These are phyloP conservation scores for Erpobdella octoculata DNA, from an alignment of 2,888 invertebrate genomes.

Conservation along the genomic window DNA sequence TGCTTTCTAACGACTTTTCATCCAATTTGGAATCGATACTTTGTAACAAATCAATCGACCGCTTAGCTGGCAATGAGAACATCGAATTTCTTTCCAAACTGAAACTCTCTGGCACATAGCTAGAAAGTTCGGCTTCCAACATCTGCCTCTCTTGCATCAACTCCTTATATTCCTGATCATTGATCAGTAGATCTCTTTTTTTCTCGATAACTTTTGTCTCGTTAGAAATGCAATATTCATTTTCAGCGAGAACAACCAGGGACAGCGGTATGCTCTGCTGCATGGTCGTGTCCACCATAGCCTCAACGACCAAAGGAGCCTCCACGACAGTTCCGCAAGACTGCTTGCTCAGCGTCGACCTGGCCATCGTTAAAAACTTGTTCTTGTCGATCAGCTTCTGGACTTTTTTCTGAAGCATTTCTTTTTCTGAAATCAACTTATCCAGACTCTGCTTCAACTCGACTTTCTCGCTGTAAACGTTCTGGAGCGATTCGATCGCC, in stretches of 20 bases:
- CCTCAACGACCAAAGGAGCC: not conserved
- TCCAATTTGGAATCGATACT: not conserved
- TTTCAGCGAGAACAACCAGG: too few species aligned
- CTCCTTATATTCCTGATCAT: constrained; percentile 7
- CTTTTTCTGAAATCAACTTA: constrained; percentile 20
- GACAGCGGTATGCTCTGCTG: not conserved
- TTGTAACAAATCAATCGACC: too few species aligned
- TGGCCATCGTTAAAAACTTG: constrained; percentile 9
- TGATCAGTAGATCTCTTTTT: not conserved
- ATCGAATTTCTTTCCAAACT: not conserved
- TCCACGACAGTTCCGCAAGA: too few species aligned
- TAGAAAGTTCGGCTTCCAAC: constrained; percentile 4
- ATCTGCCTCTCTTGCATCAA: constrained; percentile 19
- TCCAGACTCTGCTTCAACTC: constrained; percentile 33
- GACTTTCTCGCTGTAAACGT: constrained; percentile 31
- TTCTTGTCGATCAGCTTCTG: constrained; percentile 23
- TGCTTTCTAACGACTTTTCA: not conserved
- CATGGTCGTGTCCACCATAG: not conserved
- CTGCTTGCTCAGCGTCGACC: not conserved
- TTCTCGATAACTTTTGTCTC: not conserved
- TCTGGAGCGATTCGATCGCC: constrained; percentile 32
- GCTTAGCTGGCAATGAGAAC: not conserved
- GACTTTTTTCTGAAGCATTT: constrained; percentile 25
- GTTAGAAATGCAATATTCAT: not conserved
- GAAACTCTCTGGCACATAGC: not conserved